These are phyloP conservation scores for Kuschelorhynchus macadamiae DNA, from an alignment of 2,888 invertebrate species.

Conservation along the genomic window DNA sequence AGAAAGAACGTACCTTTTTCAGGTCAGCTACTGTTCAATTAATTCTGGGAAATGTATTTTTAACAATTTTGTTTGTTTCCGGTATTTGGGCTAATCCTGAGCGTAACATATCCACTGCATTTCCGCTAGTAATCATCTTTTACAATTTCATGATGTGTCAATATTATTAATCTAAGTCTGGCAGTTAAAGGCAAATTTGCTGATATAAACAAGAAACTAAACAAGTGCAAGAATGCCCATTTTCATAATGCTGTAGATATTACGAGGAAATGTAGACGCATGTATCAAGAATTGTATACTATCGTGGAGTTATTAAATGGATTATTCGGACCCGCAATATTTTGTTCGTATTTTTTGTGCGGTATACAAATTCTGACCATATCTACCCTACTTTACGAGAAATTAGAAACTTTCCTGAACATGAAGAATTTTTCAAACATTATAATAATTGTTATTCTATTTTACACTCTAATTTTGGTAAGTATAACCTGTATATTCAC, in stretches of 20 bases:
- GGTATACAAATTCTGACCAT: no score
- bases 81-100: no score
- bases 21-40: conserved; percentile 17
- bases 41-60: not conserved
- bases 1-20: conserved; percentile 12
- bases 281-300: conserved; percentile 16
- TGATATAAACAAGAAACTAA: conserved; percentile 19
- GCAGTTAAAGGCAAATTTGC: conserved; percentile 25
- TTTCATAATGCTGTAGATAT: conserved; percentile 32
- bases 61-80: no score
- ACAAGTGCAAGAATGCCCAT: conserved; percentile 16
- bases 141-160: not conserved
- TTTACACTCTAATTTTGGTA: no score
- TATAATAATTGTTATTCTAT: no score
- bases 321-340: conserved; percentile 19
- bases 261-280: conserved; percentile 27
- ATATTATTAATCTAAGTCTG: conserved; percentile 7
- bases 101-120: no score
- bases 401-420: no score
- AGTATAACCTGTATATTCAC: no score
- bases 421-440: no score
- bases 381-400: no score
- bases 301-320: conserved; percentile 20
- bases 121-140: no score
- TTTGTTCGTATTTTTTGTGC: conserved; percentile 23